These are phyloP conservation scores for Stegostoma tigrinum DNA, from an alignment of 2,113 vertebrate species.

Conservation along the genomic window DNA sequence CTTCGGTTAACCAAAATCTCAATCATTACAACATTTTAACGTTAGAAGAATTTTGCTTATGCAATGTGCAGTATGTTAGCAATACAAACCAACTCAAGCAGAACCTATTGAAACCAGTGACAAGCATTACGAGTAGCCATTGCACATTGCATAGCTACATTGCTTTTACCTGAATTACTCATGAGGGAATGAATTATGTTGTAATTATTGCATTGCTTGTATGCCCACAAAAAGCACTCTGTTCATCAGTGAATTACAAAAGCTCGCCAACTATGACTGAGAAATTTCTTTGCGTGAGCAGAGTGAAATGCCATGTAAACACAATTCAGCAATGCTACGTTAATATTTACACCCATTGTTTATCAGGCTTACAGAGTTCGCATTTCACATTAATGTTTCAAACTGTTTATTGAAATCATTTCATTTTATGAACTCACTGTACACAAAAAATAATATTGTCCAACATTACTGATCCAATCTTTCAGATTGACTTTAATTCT, in stretches of 20 bases:
- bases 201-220: neutral
- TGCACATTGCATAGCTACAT: neutral
- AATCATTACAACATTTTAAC: neutral
- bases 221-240: neutral
- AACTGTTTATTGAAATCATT: neutral
- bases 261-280: neutral
- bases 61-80: no score
- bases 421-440: neutral
- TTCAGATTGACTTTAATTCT: conserved; percentile 87
- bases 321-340: neutral
- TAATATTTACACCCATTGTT: neutral
- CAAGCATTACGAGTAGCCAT: neutral
- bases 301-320: neutral
- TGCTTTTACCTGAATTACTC: neutral
- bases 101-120: neutral
- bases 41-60: neutral
- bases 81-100: neutral
- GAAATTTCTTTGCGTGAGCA: neutral
- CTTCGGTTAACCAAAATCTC: neutral
- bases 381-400: neutral
- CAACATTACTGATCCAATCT: conserved; percentile 42
- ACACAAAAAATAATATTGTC: neutral
- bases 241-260: neutral
- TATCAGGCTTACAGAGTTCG: neutral
- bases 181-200: neutral